Evolutionary conservation across 2,888 invertebrate genomes (phyloP), one percentile per base, ranked within the genome.

Genomic region (Pharmacophagus antenor): DNA sequence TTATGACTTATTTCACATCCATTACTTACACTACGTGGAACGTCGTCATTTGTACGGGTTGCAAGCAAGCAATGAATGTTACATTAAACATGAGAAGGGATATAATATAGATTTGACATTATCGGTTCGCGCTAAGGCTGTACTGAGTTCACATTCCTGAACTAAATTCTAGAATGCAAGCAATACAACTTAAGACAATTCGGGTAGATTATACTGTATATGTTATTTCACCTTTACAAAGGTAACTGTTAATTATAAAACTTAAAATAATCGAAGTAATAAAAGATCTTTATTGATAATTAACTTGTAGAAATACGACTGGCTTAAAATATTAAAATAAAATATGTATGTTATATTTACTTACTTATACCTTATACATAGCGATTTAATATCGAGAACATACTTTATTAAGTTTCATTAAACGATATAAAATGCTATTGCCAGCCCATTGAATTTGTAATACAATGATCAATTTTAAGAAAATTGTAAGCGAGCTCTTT

Each of bases 91-190:
- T 66, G 69, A 68, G 63, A 62, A 27, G 49, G 63, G 68, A 66
- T 68, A 70, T 73, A 70, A 71, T 70, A 65, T 64, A 47, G 56
- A 37, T 37, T 54, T 62, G 50, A 31, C 53, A 55, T 58, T 46
- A 62, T 62, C 46, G 62, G 58, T 58, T 42, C 58, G 41, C 56
- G 54, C 58, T 65, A 58, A 62, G 65, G 64, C 63, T 61, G 56
- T 47, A 61, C 56, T 46, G 44, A 58, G 55, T 62, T 62, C 52
- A 59, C 63, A 66, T 63, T 66, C 64, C 61, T 62, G 52, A 61
- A 59, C 56, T 56, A 48, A 58, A 56, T 52, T 52, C 52, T 55
- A 62, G 47, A 55, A 41, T 44, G 37, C 31, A 37, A n/a, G 49
- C 27, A n/a, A n/a, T 27, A 41, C 27, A 41, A 42, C 31, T 21